Evolutionary conservation across 2,113 vertebrate species (phyloP), one percentile per base, ranked within the genome.

Genomic region (Dunckerocampus dactyliophorus): DNA sequence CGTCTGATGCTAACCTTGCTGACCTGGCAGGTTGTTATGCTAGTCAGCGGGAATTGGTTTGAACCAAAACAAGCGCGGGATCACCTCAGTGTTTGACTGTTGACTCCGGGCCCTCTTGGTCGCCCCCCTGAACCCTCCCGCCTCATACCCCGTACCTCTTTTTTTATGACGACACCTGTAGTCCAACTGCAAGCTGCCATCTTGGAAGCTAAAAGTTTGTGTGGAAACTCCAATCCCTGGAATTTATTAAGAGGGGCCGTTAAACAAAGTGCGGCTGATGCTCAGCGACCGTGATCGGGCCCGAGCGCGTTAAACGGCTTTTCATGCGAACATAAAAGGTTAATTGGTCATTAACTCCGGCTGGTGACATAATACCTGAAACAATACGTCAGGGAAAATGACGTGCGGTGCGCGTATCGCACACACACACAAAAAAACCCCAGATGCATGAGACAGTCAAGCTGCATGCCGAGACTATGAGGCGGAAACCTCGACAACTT

Each of bases 41-140:
- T 21, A 39, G 54, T 57, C 78, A 65, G 75, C 67, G 65, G 80
- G 37, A 68, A 68, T 47, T 42, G 55, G 39, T 28, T 14, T 50
- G 48, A 72, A 81, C 24, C 69, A 66, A 85, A 86, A 80, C 80
- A 85, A 62, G 60, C 51, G 19, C 15, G 71, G 63, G 67, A 65
- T 80, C 61, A 78, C 72, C 74, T 67, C 70, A 51, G 37, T 76
- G 83, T 88, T 83, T 80, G 59, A 82, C 53, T 81, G 65, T 87
- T 85, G 85, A 75, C 69, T 63, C 82, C 73, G 82, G 65, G 66
- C 37, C 37, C 37, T 12, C 37, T 39, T 11, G 9, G 37, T 39
- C 9, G 8, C 72, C 31, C 31, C 53, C 54, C 11, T 39, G 39
- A 13, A 14, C 12, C 2, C 39, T 6, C 39, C 51, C 37, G n/a